Evolutionary conservation across 1,140 invertebrate genomes (phyloP).

Genomic region (Nasonia giraulti): DNA sequence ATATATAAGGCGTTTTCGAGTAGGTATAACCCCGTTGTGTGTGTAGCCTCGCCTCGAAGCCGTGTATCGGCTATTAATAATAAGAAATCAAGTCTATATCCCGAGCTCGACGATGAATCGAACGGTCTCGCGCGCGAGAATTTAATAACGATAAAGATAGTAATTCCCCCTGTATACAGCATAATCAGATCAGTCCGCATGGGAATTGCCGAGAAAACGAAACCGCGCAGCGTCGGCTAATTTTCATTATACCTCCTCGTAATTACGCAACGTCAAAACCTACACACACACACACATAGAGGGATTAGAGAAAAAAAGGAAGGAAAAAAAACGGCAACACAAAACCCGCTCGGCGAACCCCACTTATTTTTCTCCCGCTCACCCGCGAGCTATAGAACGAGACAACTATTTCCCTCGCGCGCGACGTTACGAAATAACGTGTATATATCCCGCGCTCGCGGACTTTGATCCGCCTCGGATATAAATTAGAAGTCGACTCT

Average conservation of each 20-base stretch:
- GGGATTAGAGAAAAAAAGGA: neutral
- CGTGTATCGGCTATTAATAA: too few relatives aligned
- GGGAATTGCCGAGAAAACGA: too few relatives aligned
- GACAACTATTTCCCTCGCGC: constrained; percentile 29
- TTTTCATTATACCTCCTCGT: neutral
- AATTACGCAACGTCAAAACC: constrained; percentile 1
- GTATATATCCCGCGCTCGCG: neutral
- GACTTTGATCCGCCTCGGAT: constrained; percentile 9
- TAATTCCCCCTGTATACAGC: too few relatives aligned
- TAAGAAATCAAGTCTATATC: too few relatives aligned
- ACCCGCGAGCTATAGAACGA: constrained; percentile 16
- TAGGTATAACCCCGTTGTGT: too few relatives aligned
- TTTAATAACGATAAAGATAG: too few relatives aligned
- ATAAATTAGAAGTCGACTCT: neutral
- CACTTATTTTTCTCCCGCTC: constrained; percentile 5
- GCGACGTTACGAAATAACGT: constrained; percentile 35
- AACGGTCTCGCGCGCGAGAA: too few relatives aligned
- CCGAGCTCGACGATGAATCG: too few relatives aligned
- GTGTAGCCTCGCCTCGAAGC: too few relatives aligned
- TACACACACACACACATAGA: neutral
- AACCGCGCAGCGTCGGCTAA: too few relatives aligned
- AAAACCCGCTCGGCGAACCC: neutral
- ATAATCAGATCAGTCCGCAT: too few relatives aligned
- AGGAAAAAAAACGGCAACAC: neutral
- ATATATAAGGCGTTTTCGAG: too few relatives aligned